Percentiles rank a stretch among this genome's conserved stretches.
Conservation (phyloP, 1,140 invertebrate species). For the Drosophila sp. region DNA sequence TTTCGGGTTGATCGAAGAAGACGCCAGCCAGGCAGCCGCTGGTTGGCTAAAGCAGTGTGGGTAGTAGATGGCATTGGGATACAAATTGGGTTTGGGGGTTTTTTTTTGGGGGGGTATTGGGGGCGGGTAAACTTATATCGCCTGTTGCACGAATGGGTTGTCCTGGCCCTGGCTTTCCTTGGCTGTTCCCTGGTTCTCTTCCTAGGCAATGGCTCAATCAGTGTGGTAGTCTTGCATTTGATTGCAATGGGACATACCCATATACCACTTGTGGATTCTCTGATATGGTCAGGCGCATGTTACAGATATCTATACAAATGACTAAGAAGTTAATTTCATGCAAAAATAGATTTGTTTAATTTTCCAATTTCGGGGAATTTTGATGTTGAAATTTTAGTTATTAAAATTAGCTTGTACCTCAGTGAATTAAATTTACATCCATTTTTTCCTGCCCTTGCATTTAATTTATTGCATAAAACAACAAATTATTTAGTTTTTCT, state of each 20-base stretch:
- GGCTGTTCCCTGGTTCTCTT: constrained; percentile 14
- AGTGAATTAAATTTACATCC: no score
- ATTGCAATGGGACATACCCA: constrained; percentile 73
- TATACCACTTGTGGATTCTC: constrained; percentile 76
- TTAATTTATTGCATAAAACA: no score
- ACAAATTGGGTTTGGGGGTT: background rate
- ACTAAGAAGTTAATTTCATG: background rate
- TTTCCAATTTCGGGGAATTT: no score
- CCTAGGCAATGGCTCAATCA: constrained; percentile 71
- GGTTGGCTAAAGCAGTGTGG: constrained; percentile 19
- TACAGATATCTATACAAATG: background rate
- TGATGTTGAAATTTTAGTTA: no score
- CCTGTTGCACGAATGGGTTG: constrained; percentile 41
- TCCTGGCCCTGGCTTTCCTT: constrained; percentile 51
- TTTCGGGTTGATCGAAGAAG: constrained; percentile 71
- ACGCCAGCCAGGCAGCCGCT: constrained; percentile 37
- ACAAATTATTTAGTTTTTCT: no score
- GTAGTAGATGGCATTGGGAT: constrained; percentile 18
- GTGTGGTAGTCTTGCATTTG: constrained; percentile 70
- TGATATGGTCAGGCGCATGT: constrained; percentile 7
- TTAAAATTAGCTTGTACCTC: no score
- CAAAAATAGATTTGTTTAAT: no score
- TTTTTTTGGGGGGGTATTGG: background rate
- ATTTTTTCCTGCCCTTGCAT: no score
- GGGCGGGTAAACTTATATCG: constrained; percentile 9